Conservation (phyloP, 2,797 vertebrate species). For the Pterois miles region DNA sequence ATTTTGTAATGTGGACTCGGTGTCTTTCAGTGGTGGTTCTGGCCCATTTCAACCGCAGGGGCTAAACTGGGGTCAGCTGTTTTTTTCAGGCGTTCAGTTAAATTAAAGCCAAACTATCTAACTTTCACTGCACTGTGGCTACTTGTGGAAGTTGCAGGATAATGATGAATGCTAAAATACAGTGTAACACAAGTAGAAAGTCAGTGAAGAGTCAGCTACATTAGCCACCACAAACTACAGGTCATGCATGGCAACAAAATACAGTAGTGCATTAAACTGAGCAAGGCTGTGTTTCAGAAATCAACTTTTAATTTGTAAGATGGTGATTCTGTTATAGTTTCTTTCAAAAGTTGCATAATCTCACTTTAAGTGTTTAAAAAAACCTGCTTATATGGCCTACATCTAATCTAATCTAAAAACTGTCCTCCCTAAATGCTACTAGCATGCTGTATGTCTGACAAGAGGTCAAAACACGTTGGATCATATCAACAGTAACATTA, state of each 20-base stretch:
- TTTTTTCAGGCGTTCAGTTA: neutral
- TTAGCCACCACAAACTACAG: neutral
- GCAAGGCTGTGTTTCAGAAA: too few species aligned
- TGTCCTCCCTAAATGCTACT: too few species aligned
- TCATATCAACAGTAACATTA: too few species aligned
- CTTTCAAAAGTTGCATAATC: too few species aligned
- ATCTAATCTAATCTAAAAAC: too few species aligned
- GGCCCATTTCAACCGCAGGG: neutral
- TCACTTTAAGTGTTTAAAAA: too few species aligned
- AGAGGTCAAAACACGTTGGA: too few species aligned
- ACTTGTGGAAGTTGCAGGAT: neutral
- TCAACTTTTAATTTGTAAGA: neutral
- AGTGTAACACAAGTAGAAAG: neutral
- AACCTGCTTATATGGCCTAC: too few species aligned
- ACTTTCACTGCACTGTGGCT: neutral
- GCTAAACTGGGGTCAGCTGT: neutral
- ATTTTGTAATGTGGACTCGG: neutral
- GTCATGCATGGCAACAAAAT: neutral
- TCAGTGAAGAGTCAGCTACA: too few species aligned
- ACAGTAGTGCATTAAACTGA: neutral
- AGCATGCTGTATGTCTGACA: too few species aligned
- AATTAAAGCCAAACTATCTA: neutral
- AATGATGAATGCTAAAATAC: neutral
- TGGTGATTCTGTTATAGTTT: too few species aligned
- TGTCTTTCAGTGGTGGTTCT: neutral